Evolutionary conservation across 1,140 invertebrate species (phyloP), one percentile per base, ranked within the genome.

Genomic region (Aphelenchoides besseyi): DNA sequence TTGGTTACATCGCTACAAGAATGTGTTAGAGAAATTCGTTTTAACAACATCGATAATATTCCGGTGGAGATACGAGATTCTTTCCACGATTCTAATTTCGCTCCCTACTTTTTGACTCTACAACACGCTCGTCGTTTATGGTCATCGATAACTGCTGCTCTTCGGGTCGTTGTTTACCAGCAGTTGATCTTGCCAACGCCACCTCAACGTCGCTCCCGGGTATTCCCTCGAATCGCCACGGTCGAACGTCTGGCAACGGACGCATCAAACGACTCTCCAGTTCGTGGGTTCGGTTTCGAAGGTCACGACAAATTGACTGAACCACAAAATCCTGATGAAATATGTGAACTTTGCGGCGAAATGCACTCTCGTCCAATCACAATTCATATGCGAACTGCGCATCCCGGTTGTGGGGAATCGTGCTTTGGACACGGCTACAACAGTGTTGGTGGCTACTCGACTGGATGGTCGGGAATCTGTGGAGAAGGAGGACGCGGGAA

Each of bases 391-490:
- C 88, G 91, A 55, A 89, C 90, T 76, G 86, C 89, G 48, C 94
- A 97, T 87, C 91, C 91, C 1, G 94, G 94, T 0, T 96, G 94
- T 85, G 92, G 92, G 0, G 89, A 89, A 78, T 89, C 91, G 71
- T 90, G 92, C n/a, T 89, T 89, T 9, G 91, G 92, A 1, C 92
- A 92, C 84, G 92, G 92, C 1, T 94, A 94, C 85, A 93, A 93
- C 82, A 91, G 89, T 69, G 89, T 89, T 37, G 92, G 92, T 8
- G 91, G 90, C 79, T 93, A 91, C 83, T 92, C 91, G 83, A 89
- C 90, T 12, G 92, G 92, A 0, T 92, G 91, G 91, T 90, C 91
- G 0, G 92, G 92, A 16, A 91, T 91, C 76, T 94, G 92, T 85
- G 92, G 92, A 0, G 91, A 92, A 79, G 91, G 91, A 0, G 92